Percentiles rank a stretch among this genome's conserved stretches.
Conservation (phyloP, 2,113 vertebrate species). For the Lota lota region DNA sequence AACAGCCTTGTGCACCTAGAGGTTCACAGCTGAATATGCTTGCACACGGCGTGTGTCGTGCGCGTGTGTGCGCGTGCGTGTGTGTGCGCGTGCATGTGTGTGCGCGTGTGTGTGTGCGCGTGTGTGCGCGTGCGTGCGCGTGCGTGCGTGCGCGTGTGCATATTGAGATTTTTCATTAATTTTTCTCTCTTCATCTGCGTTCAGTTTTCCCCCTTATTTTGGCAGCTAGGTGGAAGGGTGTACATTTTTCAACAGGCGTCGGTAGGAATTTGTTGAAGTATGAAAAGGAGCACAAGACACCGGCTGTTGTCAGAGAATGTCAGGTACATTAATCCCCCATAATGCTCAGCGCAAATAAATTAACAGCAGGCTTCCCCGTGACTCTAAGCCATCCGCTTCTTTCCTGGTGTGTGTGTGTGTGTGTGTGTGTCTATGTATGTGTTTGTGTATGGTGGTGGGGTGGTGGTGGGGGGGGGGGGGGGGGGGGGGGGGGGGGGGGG, state of each 20-base stretch:
- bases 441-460: not conserved
- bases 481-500: not conserved
- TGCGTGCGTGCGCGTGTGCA: conserved; percentile 15
- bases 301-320: conserved; percentile 90
- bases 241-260: conserved; percentile 86
- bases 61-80: no score
- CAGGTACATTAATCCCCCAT: conserved; percentile 96
- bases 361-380: conserved; percentile 84
- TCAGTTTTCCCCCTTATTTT: conserved; percentile 19
- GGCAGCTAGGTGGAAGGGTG: conserved; percentile 67
- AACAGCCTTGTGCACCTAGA: conserved; percentile 99
- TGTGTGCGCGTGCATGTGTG: no score
- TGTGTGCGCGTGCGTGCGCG: conserved; percentile 8
- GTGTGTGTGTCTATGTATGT: conserved; percentile 26
- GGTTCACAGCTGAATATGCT: conserved; percentile 86
- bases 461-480: not conserved
- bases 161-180: no score
- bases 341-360: conserved; percentile 91
- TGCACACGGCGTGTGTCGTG: conserved; percentile 6
- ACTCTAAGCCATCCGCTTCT: conserved; percentile 90
- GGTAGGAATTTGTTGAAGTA: conserved; percentile 86
- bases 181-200: conserved; percentile 38
- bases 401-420: conserved; percentile 49
- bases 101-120: no score
- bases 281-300: conserved; percentile 84